Percentiles rank a stretch among this genome's conserved stretches.
phyloP scores from a whole-genome alignment of 2,888 invertebrate genomes.

The Rhamphomyia laevipes region DNA sequence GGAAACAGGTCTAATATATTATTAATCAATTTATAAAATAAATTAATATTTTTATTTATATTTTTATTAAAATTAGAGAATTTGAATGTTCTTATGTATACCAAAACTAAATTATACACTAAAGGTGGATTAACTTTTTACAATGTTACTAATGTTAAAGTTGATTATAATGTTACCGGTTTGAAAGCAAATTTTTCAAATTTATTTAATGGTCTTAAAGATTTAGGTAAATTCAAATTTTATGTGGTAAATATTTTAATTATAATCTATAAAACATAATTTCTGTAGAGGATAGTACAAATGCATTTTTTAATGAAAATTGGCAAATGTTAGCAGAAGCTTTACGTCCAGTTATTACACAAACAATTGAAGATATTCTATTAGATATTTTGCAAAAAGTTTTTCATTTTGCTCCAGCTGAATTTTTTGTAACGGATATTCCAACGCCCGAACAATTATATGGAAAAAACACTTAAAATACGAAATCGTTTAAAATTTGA shows the following conservation, averaged over 20 bases:
- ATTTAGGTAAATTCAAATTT: constrained; percentile 44
- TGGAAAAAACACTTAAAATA: constrained; percentile 15
- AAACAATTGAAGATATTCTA: constrained; percentile 59
- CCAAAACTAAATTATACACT: constrained; percentile 51
- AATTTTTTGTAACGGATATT: constrained; percentile 55
- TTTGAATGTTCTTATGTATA: constrained; percentile 52
- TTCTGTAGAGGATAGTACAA: constrained; percentile 58
- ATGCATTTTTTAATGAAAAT: constrained; percentile 60
- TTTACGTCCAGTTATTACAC: constrained; percentile 52
- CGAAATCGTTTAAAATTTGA: no score
- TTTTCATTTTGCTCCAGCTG: constrained; percentile 58
- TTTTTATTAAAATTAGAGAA: constrained; percentile 40
- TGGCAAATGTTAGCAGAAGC: constrained; percentile 63
- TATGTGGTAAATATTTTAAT: neutral
- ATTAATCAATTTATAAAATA: neutral
- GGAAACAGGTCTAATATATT: constrained; percentile 49
- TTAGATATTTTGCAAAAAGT: constrained; percentile 52
- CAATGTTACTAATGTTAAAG: constrained; percentile 53
- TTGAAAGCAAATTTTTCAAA: constrained; percentile 56
- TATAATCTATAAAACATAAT: neutral
- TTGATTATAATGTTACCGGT: constrained; percentile 56
- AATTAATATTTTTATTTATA: no score
- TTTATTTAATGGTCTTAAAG: constrained; percentile 59
- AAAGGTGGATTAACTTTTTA: constrained; percentile 54
- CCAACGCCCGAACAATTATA: constrained; percentile 33